Conservation (phyloP, 1,140 invertebrate genomes). For the Musca vetustissima region DNA sequence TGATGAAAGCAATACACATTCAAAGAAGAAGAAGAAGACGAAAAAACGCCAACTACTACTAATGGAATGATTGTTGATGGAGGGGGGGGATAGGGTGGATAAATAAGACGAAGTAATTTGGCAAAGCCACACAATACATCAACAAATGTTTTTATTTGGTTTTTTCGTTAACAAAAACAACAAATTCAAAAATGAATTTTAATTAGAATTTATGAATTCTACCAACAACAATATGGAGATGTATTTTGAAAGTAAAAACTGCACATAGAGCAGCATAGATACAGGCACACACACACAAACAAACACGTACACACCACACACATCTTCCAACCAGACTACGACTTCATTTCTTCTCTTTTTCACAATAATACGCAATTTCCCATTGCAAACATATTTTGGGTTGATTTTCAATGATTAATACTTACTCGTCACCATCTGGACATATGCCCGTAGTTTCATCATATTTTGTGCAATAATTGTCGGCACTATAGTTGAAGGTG, state of each 20-base stretch:
- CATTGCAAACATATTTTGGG: neutral
- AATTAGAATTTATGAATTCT: slow-evolving; percentile 14
- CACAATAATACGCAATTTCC: slow-evolving; percentile 20
- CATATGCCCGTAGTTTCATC: slow-evolving; percentile 98
- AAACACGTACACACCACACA: no score
- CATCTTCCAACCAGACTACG: neutral
- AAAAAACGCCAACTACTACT: slow-evolving; percentile 16
- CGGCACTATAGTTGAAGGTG: slow-evolving; percentile 97
- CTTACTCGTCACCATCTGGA: slow-evolving; percentile 98
- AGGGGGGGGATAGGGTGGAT: neutral
- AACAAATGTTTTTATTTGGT: no score
- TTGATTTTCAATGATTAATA: slow-evolving; percentile 50
- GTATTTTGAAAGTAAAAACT: neutral
- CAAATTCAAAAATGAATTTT: slow-evolving; percentile 1
- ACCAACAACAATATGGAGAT: neutral
- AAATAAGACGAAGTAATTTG: slow-evolving; percentile 6
- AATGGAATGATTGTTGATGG: neutral
- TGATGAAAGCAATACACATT: slow-evolving; percentile 25
- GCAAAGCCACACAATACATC: neutral
- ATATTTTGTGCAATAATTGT: slow-evolving; percentile 99
- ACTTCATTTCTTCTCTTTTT: slow-evolving; percentile 8
- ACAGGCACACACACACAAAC: neutral
- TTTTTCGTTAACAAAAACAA: no score
- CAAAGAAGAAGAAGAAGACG: no score
- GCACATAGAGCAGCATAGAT: slow-evolving; percentile 3